Conservation (phyloP, 2,797 vertebrate genomes). For the Coregonus suidteri region DNA sequence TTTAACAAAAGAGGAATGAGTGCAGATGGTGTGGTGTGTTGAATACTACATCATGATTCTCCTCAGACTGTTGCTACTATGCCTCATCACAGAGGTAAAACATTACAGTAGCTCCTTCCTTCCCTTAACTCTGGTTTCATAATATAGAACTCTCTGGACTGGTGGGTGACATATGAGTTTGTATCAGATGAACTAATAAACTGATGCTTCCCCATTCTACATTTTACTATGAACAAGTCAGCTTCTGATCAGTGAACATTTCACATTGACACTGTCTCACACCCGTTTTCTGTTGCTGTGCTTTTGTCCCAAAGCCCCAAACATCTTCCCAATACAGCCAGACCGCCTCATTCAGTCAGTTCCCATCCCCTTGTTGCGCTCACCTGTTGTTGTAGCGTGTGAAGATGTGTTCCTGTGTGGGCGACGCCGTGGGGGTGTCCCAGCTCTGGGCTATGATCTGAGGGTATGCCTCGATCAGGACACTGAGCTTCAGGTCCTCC, state of each 20-base stretch:
- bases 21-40: conserved; percentile 9
- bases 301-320: background rate
- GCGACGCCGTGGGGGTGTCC: conserved; percentile 63
- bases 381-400: conserved; percentile 77
- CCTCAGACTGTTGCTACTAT: conserved; percentile 45
- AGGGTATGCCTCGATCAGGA: conserved; percentile 88
- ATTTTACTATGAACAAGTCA: too few species aligned
- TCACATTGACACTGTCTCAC: too few species aligned
- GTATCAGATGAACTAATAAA: too few species aligned
- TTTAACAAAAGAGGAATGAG: conserved; percentile 53
- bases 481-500: conserved; percentile 77
- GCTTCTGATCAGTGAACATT: too few species aligned
- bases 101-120: conserved; percentile 43
- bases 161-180: too few species aligned
- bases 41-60: background rate
- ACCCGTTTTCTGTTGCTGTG: too few species aligned
- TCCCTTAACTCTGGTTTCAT: conserved; percentile 16
- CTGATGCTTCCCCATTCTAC: too few species aligned
- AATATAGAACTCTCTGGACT: too few species aligned
- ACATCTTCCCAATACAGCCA: background rate
- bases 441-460: conserved; percentile 70
- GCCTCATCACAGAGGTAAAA: conserved; percentile 26
- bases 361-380: background rate
- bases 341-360: background rate
- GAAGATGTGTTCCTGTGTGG: conserved; percentile 66